Percentiles rank a stretch among this genome's conserved stretches.
Evolutionary conservation across 2,888 invertebrate species (phyloP).

Genomic region (Graphium colonna): DNA sequence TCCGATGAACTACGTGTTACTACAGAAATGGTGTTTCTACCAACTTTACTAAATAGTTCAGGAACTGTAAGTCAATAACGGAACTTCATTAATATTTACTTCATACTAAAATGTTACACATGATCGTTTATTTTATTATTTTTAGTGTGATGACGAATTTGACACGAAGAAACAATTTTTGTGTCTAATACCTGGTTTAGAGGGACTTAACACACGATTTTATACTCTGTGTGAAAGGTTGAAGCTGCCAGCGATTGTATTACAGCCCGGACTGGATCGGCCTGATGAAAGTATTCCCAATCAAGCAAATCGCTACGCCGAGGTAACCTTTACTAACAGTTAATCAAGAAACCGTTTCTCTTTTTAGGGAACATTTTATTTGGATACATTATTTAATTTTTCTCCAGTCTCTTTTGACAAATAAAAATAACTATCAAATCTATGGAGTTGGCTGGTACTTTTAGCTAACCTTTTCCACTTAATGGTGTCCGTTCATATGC

Average conservation of each 20-base stretch:
- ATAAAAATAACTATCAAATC: no score
- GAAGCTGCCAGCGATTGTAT: slow-evolving; percentile 41
- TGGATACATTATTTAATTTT: no score
- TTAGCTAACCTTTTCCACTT: no score
- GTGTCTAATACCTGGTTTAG: slow-evolving; percentile 47
- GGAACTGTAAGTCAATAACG: slow-evolving; percentile 33
- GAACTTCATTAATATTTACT: not conserved
- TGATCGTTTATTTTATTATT: not conserved
- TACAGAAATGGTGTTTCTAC: slow-evolving; percentile 42
- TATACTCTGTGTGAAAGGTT: slow-evolving; percentile 39
- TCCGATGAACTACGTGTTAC: slow-evolving; percentile 51
- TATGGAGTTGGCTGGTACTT: no score
- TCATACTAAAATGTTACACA: not conserved
- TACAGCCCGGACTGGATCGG: slow-evolving; percentile 45
- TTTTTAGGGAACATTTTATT: no score
- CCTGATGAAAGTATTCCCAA: slow-evolving; percentile 37
- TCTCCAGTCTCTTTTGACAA: no score
- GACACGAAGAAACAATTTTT: slow-evolving; percentile 32
- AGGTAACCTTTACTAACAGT: no score
- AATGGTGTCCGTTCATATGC: no score
- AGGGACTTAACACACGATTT: slow-evolving; percentile 45
- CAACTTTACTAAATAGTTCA: slow-evolving; percentile 37
- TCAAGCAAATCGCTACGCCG: slow-evolving; percentile 39
- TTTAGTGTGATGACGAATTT: slow-evolving; percentile 33
- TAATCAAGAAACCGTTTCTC: no score